Base-by-base conservation (phyloP, 2,113 vertebrate genomes). In the Notothenia coriiceps region DNA sequence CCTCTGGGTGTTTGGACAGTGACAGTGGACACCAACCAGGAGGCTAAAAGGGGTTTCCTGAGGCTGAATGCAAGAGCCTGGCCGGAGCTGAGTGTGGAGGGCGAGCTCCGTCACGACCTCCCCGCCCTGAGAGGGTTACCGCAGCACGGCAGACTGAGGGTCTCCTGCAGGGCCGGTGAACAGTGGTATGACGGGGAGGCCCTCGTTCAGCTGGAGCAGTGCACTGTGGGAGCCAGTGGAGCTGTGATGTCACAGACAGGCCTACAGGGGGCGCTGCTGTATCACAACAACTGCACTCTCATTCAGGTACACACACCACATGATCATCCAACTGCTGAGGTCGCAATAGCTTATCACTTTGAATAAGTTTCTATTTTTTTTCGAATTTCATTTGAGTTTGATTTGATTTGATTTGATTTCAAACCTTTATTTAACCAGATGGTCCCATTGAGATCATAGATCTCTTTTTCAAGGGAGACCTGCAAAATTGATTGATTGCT, bases 221-320 rank as follows among this genome's bases (percentile, higher is more conserved):
- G 96, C 78, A 65, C 78, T 0, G 79, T 96, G 46, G 88, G 88
- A 29, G 86, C 91, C 73, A 90, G 84, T 0, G 95, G 92, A 8
- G 86, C 82, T 63, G 89, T 95, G 4, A 71, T 92, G 62, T 83
- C 90, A 25, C 87, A 91, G 43, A 81, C 87, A 20, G 94, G 86
- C 72, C 89, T 96, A 67, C 94, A 91, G 74, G 95, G 95, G 92
- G 88, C 88, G 50, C 80, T 94, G 57, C 50, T 89, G 67, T 71
- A 95, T 49, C 87, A 94, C 89, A 96, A 95, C 84, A 95, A 96
- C 86, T 96, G 96, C 68, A 91, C 92, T 62, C 20, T 63, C 20
- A 70, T 94, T 70, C 91, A 94, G 95, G 96, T 95, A 40, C 59
- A 13, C 29, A 11, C 0, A 25, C 1, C 2, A 13, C 46, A 49